A percentile compares a stretch with the other conserved stretches of the same genome.
phyloP scores from a whole-genome alignment of 2,888 invertebrate species.

The Anarsia innoxiella region DNA sequence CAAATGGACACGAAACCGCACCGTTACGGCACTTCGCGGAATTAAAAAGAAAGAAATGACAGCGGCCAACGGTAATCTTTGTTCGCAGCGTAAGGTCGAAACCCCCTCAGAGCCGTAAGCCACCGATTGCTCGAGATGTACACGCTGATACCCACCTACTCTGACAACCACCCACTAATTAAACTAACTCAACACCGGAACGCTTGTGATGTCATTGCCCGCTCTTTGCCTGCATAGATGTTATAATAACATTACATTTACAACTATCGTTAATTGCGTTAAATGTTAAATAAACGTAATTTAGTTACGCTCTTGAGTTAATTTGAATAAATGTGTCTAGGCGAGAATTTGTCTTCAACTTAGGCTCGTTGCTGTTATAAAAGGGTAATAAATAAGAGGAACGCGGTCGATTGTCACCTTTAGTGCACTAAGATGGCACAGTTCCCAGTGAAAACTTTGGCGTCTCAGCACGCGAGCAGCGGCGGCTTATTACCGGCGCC shows the following conservation, averaged over 20 bases:
- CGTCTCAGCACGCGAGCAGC: slow-evolving; percentile 21
- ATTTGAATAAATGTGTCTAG: slow-evolving; percentile 7
- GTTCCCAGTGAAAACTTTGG: slow-evolving; percentile 52
- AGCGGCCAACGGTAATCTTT: slow-evolving; percentile 65
- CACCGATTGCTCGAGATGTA: slow-evolving; percentile 31
- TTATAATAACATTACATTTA: slow-evolving; percentile 10
- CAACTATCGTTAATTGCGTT: slow-evolving; percentile 9
- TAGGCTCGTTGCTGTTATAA: slow-evolving; percentile 33
- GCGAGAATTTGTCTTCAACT: slow-evolving; percentile 9
- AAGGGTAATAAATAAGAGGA: slow-evolving; percentile 44
- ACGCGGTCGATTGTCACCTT: slow-evolving; percentile 51
- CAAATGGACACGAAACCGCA: slow-evolving; percentile 68
- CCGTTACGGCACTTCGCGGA: slow-evolving; percentile 70
- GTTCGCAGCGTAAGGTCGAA: slow-evolving; percentile 51
- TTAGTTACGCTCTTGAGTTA: not conserved
- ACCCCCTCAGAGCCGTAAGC: slow-evolving; percentile 43
- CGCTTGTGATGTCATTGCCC: slow-evolving; percentile 26
- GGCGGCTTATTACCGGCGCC: not conserved
- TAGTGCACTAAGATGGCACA: slow-evolving; percentile 53
- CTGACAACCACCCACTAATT: slow-evolving; percentile 43
- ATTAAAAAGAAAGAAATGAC: slow-evolving; percentile 61
- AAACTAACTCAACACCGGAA: slow-evolving; percentile 36
- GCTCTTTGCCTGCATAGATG: slow-evolving; percentile 14
- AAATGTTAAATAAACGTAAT: slow-evolving; percentile 18
- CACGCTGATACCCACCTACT: slow-evolving; percentile 19